Base-by-base conservation (phyloP, 2,888 invertebrate genomes). In the Epirrhoe tristata region DNA sequence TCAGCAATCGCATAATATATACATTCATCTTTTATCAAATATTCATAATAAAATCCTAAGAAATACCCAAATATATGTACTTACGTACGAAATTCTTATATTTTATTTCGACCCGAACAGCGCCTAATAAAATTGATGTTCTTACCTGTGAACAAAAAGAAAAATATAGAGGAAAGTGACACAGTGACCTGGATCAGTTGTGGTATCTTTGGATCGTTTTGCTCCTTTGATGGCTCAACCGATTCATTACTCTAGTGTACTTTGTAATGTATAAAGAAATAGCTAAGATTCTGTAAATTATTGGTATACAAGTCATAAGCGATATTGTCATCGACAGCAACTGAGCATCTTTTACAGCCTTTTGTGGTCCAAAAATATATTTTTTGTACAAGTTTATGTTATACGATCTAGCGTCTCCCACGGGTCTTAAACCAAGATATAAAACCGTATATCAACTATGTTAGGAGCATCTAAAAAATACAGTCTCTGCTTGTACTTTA, bases 81-180 rank as follows among this genome's bases (percentile, higher is more conserved):
- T 43, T 43, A 43, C 39, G 4, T 43, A 4, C 7, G 36, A 43
- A 43, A 43, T 43, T 12, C 39, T 12, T 0, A 1, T 10, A 12
- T 10, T 12, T 12, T 43, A 8, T 3, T 43, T 43, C 1, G 12
- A 4, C 5, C 39, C 10, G 39, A 43, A 48, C 7, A 48, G 14
- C 48, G 48, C 6, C 6, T 5, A 16, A 6, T 16, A 16, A 36
- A 48, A 16, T 16, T 48, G 16, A 48, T 36, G 54, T n/a, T 55
- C 24, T 46, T 61, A 66, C 60, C 63, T 67, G 64, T 12, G 64
- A 71, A 63, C 64, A 69, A 64, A 61, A 55, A 16, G 14, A 0
- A 48, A 16, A 16, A 48, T 16, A 36, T 36, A 8, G 10, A 10
- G 8, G 36, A n/a, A n/a, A 8, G 6, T 10, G 36, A 24, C 24